Percentiles rank a stretch among this genome's conserved stretches.
These are phyloP conservation scores for Zophobas atratus DNA, from an alignment of 1,140 invertebrate species.

Conservation along the genomic window DNA sequence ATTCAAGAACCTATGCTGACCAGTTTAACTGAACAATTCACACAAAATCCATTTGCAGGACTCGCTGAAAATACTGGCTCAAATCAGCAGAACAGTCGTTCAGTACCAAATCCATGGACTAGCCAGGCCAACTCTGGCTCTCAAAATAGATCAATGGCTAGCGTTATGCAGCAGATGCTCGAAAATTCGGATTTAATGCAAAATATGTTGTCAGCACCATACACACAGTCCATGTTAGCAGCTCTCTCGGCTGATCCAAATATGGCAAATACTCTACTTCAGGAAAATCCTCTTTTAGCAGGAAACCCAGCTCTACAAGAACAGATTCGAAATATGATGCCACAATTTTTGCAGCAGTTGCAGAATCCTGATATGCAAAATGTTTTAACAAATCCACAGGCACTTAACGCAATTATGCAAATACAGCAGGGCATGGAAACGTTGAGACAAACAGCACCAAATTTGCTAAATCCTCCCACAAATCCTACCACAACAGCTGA, in stretches of 20 bases:
- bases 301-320: conserved; percentile 88
- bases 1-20: conserved; percentile 99
- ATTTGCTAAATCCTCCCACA: conserved; percentile 67
- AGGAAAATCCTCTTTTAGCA: conserved; percentile 87
- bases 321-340: conserved; percentile 89
- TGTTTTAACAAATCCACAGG: conserved; percentile 92
- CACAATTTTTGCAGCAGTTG: conserved; percentile 88
- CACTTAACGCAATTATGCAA: conserved; percentile 92
- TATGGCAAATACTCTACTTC: conserved; percentile 83
- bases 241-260: conserved; percentile 87
- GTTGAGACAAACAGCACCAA: conserved; percentile 87
- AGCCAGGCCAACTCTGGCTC: conserved; percentile 20
- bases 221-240: conserved; percentile 91
- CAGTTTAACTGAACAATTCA: conserved; percentile 90
- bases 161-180: conserved; percentile 84
- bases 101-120: conserved; percentile 92
- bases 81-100: conserved; percentile 70
- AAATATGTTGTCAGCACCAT: conserved; percentile 90
- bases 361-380: conserved; percentile 93
- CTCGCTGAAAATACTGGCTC: not conserved
- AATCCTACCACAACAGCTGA: conserved; percentile 18
- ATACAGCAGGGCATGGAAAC: conserved; percentile 95
- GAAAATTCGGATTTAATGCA: conserved; percentile 93
- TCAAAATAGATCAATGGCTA: conserved; percentile 47
- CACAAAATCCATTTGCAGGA: conserved; percentile 88